Evolutionary conservation across 2,797 vertebrate genomes (phyloP), one percentile per base, ranked within the genome.

Genomic region (Propithecus deckenii): DNA sequence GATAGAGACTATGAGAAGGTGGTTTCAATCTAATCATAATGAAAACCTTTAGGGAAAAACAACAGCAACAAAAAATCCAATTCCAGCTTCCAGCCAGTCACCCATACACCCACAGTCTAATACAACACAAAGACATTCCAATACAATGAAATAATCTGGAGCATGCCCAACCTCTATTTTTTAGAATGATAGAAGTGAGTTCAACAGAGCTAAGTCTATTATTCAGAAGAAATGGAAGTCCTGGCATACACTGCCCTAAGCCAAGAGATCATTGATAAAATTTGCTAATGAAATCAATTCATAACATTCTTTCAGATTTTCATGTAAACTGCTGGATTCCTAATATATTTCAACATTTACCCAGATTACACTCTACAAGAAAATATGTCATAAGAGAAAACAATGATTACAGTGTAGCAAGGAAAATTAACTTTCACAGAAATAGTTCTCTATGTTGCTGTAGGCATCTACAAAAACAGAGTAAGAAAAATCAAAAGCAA

Each of bases 101-200:
- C 75, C 72, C 61, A 43, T 52, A 81, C 5, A 63, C 52, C 94
- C 59, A 35, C 50, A 88, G 89, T 32, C 35, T 69, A 95, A 89
- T 43, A 65, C 79, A 61, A 95, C 88, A 97, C 88, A 97, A 97
- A 97, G 95, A 89, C 94, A 96, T 97, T 96, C 96, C 95, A 96
- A 83, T 83, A 97, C 95, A 97, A 92, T 96, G 94, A 97, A 97
- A 97, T 94, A 91, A 97, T 84, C 35, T 97, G 97, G 94, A 90
- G 72, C 59, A 83, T 48, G 72, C 90, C 91, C 95, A 92, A 59
- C 43, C 35, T 95, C 91, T 96, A 12, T 65, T 94, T 97, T 97
- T 91, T 90, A 97, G 96, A 69, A 90, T 87, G 71, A 76, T 28
- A 95, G 55, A 97, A 95, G 85, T 79, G 87, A 79, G 52, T 78